Base-by-base conservation (phyloP, 2,797 vertebrate species). In the Pachyuromys duprasi region DNA sequence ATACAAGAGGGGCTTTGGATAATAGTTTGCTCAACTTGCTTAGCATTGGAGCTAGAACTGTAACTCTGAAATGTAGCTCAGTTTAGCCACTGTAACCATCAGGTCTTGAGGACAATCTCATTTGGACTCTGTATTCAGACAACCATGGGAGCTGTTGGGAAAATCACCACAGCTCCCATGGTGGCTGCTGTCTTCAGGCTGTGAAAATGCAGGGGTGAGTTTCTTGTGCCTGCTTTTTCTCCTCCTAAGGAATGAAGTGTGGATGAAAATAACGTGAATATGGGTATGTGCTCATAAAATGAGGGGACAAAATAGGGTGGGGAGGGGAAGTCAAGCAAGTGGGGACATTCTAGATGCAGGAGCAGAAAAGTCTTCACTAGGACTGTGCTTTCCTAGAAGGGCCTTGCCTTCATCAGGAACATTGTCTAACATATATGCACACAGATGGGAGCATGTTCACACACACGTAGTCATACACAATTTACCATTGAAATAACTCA, bases 1-100 rank as follows among this genome's bases (percentile, higher is more conserved):
- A 96, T 96, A 93, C 86, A 53, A 87, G 94, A 97, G 95, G 95
- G 57, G 39, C 90, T 79, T 65, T 89, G 94, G 96, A 80, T 79
- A 83, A 67, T 75, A 57, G 62, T 57, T 91, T 67, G 90, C 76
- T 74, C 82, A 96, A 95, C 86, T 86, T 63, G 49, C 92, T 62
- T 93, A 80, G 81, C 74, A 78, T 95, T 70, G 95, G 74, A 42
- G 76, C 74, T 87, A 24, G 69, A 0, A 0, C 92, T 74, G 17
- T 53, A 12, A 88, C 60, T 94, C 79, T 36, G 0, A 2, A 33
- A 5, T 0, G 17, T 3, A 22, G 12, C 2, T 75, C 0, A 31
- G 18, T 6, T 20, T 1, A 28, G 12, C 2, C 24, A 5, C 57
- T n/a, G 26, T 57, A 12, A 55, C 55, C 5, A 7, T 0, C 2